Conservation (phyloP, 1,140 invertebrate genomes). For the Drosophila bipectinata region DNA sequence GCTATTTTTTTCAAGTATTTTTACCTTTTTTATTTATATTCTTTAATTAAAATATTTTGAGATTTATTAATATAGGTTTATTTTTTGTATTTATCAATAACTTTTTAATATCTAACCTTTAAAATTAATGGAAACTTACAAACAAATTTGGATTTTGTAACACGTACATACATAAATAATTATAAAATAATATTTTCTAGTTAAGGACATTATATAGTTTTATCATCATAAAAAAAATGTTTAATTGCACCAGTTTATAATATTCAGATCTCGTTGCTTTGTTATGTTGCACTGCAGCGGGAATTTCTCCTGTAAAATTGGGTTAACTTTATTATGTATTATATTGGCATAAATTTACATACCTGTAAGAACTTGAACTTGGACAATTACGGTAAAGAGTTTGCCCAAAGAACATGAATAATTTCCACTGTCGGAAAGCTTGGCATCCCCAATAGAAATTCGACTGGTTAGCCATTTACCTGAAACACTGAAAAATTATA, state of each 20-base stretch:
- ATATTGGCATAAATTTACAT: not conserved
- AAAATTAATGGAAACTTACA: no score
- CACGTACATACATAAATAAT: no score
- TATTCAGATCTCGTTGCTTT: conserved; percentile 24
- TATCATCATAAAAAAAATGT: no score
- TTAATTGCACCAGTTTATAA: not conserved
- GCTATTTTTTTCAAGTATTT: no score
- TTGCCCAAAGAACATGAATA: conserved; percentile 83
- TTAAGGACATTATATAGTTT: no score
- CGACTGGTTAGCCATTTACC: conserved; percentile 78
- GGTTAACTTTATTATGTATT: not conserved
- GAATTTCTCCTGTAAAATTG: conserved; percentile 75
- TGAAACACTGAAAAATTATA: conserved; percentile 62
- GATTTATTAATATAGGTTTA: no score
- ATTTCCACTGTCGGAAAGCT: conserved; percentile 82
- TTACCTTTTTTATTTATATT: no score
- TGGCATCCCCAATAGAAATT: conserved; percentile 80
- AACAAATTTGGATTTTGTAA: no score
- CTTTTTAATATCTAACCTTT: no score
- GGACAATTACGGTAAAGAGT: conserved; percentile 82
- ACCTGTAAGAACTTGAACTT: conserved; percentile 84
- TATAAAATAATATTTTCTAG: no score
- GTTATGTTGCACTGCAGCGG: conserved; percentile 84
- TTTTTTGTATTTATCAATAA: no score
- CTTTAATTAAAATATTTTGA: no score